These are phyloP conservation scores for Apostichopus parvimensis DNA, from an alignment of 35 echinoderm and acorn worm species.

Conservation along the genomic window DNA sequence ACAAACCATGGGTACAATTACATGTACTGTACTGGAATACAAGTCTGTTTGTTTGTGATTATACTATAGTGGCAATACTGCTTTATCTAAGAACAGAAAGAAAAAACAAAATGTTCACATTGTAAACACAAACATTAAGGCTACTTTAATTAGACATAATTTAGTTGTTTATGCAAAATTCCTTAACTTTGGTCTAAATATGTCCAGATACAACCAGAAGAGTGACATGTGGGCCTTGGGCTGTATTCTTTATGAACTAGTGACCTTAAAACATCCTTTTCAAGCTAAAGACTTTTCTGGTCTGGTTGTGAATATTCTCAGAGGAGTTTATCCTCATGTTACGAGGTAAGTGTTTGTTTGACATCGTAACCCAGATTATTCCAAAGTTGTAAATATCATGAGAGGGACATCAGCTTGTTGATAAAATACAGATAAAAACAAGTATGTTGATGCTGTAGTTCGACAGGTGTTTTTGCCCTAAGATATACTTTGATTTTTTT, in stretches of 20 bases:
- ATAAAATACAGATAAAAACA: no score
- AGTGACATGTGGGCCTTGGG: constrained; percentile 95
- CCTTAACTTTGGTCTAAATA: background rate
- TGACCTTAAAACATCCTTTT: constrained; percentile 76
- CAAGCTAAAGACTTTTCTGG: constrained; percentile 75
- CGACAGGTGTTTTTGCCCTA: no score
- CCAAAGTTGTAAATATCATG: background rate
- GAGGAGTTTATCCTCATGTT: constrained; percentile 61
- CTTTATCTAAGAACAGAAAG: no score
- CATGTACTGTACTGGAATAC: no score
- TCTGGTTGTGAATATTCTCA: constrained; percentile 76
- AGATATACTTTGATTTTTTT: no score
- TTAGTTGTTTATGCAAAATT: background rate
- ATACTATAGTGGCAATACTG: no score
- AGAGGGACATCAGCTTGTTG: background rate
- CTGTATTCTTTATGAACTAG: constrained; percentile 85
- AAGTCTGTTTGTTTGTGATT: no score
- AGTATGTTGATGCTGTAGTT: no score
- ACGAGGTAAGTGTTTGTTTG: constrained; percentile 55
- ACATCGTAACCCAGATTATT: background rate
- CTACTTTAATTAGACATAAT: no score
- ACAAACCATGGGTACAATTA: no score
- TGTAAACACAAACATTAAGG: no score
- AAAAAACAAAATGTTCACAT: no score
- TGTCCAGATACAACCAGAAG: constrained; percentile 88